A percentile compares a stretch with the other conserved stretches of the same genome.
Evolutionary conservation across 1,140 invertebrate genomes (phyloP).

Genomic region (Euglossa dilemma): DNA sequence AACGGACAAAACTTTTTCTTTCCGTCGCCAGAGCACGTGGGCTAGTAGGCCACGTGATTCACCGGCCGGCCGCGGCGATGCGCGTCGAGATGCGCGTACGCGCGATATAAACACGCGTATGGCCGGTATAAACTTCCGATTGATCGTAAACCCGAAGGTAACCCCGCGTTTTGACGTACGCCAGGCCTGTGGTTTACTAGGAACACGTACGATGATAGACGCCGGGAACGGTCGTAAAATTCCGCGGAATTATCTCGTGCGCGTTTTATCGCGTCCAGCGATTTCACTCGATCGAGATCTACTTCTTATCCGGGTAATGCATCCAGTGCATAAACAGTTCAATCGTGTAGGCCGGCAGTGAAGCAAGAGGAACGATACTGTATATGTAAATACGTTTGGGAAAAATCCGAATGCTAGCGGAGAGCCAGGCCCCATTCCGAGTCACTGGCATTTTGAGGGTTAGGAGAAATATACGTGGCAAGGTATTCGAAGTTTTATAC

Average conservation of each 20-base stretch:
- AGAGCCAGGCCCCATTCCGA: too few relatives aligned
- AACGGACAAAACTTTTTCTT: constrained; percentile 54
- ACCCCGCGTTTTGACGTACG: constrained; percentile 2
- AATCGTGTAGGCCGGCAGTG: background rate
- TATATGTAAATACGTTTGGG: background rate
- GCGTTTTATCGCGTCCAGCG: background rate
- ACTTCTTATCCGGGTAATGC: background rate
- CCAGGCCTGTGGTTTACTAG: background rate
- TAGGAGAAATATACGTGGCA: too few relatives aligned
- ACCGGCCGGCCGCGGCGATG: constrained; percentile 14
- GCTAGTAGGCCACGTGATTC: constrained; percentile 60
- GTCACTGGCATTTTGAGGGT: too few relatives aligned
- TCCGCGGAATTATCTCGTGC: background rate
- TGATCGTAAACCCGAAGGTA: constrained; percentile 58
- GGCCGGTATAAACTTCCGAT: constrained; percentile 51
- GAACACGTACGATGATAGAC: background rate
- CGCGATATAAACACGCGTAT: constrained; percentile 35
- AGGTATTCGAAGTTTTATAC: too few relatives aligned
- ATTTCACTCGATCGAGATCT: background rate
- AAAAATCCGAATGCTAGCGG: background rate
- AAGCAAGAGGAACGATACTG: background rate
- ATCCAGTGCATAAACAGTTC: background rate
- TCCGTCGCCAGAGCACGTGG: constrained; percentile 45
- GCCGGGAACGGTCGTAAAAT: background rate
- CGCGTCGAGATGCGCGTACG: constrained; percentile 44